Evolutionary conservation across 2,113 vertebrate genomes (phyloP), one percentile per base, ranked within the genome.

Genomic region (Syrrhaptes paradoxus): DNA sequence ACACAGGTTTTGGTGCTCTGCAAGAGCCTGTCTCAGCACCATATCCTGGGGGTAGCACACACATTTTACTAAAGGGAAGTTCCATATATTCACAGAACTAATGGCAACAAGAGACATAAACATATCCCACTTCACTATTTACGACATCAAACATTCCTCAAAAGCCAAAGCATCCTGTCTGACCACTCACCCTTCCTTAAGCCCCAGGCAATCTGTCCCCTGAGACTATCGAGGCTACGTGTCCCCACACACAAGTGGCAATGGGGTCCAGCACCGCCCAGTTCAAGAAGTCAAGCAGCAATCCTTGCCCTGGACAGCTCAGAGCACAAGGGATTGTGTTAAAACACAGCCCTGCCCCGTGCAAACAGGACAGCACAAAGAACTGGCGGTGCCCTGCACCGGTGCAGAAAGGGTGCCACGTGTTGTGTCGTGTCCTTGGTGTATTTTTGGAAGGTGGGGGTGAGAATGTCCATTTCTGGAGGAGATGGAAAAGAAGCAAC

Each of bases 391-490:
- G 24, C 32, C 55, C n/a, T 25, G 43, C 43, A 4, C 7, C 0
- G 0, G 7, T 4, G 55, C 31, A 29, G 13, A 2, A 0, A 0
- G 0, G 16, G 43, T 2, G 1, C 25, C 17, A 8, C 5, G 5
- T 2, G 11, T 55, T 25, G 8, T 4, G 17, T 24, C 8, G 2
- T 15, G 2, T 21, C 66, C 87, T 31, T 38, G 20, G 2, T 4
- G 15, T 41, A 18, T 36, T 73, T 63, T 22, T 18, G 58, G 83
- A 52, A 59, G 17, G n/a, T 3, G 43, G 7, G n/a, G 49, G 26
- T 6, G 32, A 48, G 20, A 55, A 22, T 5, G 10, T 2, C 63
- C 59, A 3, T 10, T 55, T 14, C 65, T 63, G 75, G 29, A 57
- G 49, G 45, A 78, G 68, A 75, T 5, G 25, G 43, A 20, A 26